A percentile compares a stretch with the other conserved stretches of the same genome.
Conservation (phyloP, 2,797 vertebrate genomes). For the Etheostoma perlongum region DNA sequence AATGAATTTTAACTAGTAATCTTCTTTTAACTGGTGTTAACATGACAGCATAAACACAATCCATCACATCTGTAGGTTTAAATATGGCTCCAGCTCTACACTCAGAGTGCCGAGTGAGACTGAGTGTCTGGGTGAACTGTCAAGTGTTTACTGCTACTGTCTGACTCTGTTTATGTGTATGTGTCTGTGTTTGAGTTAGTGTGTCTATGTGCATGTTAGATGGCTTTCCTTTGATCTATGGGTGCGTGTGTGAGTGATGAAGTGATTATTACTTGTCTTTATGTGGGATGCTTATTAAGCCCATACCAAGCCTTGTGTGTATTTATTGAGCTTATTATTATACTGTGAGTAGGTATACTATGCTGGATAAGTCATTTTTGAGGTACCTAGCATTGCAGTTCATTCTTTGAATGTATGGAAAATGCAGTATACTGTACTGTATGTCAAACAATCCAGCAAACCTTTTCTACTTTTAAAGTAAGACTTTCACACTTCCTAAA, state of each 20-base stretch:
- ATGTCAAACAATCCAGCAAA: background rate
- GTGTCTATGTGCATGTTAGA: slow-evolving; percentile 39
- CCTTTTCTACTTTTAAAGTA: background rate
- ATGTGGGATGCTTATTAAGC: slow-evolving; percentile 19
- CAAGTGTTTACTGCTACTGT: slow-evolving; percentile 60
- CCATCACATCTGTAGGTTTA: slow-evolving; percentile 25
- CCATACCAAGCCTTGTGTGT: slow-evolving; percentile 7
- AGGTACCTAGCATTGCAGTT: background rate
- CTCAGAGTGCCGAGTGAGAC: slow-evolving; percentile 45
- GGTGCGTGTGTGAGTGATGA: slow-evolving; percentile 23
- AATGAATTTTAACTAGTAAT: background rate
- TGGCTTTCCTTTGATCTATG: slow-evolving; percentile 36
- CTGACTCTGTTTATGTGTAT: slow-evolving; percentile 55
- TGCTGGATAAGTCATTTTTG: background rate
- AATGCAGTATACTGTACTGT: background rate
- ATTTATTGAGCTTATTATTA: slow-evolving; percentile 9
- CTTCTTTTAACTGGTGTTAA: slow-evolving; percentile 15
- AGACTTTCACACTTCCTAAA: background rate
- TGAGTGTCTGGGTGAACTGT: slow-evolving; percentile 49
- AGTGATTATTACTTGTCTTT: slow-evolving; percentile 38
- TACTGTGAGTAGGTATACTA: background rate
- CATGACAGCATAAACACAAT: slow-evolving; percentile 19
- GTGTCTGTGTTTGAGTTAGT: slow-evolving; percentile 59
- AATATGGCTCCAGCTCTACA: slow-evolving; percentile 26
- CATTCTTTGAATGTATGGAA: background rate